These are phyloP conservation scores for Mesorhabditis sp. DNA, from an alignment of 2,888 invertebrate species.

Conservation along the genomic window DNA sequence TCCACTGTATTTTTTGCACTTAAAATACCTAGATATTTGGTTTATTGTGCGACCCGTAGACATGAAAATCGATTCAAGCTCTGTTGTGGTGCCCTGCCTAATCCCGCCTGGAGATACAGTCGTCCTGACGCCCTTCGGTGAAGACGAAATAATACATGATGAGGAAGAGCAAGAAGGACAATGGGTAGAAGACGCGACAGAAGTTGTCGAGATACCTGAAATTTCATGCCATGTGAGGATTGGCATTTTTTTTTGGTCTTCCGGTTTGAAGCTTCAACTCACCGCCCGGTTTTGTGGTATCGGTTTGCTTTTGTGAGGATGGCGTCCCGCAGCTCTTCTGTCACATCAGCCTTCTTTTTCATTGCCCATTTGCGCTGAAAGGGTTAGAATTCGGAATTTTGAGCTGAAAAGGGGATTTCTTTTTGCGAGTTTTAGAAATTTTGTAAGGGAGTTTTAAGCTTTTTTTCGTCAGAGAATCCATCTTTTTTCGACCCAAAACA, in stretches of 20 bases:
- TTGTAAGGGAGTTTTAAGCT: not conserved
- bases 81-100: not conserved
- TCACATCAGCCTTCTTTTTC: constrained; percentile 49
- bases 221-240: not conserved
- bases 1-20: too few species aligned
- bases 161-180: constrained; percentile 53
- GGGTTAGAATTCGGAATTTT: not conserved
- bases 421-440: not conserved
- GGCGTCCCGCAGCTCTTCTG: constrained; percentile 48
- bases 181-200: constrained; percentile 55
- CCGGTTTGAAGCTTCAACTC: not conserved
- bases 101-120: constrained; percentile 21
- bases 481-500: not conserved
- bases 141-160: constrained; percentile 57
- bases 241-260: not conserved
- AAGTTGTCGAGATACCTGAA: constrained; percentile 50
- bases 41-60: too few species aligned
- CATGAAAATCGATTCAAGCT: too few species aligned
- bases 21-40: too few species aligned
- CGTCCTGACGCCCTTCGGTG: constrained; percentile 55
- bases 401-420: not conserved
- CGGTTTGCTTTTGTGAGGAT: constrained; percentile 47
- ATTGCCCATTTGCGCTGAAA: constrained; percentile 52
- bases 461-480: not conserved
- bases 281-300: constrained; percentile 54